These are phyloP conservation scores for Rhadina sibilatrix DNA, from an alignment of 2,113 vertebrate species.

Conservation along the genomic window DNA sequence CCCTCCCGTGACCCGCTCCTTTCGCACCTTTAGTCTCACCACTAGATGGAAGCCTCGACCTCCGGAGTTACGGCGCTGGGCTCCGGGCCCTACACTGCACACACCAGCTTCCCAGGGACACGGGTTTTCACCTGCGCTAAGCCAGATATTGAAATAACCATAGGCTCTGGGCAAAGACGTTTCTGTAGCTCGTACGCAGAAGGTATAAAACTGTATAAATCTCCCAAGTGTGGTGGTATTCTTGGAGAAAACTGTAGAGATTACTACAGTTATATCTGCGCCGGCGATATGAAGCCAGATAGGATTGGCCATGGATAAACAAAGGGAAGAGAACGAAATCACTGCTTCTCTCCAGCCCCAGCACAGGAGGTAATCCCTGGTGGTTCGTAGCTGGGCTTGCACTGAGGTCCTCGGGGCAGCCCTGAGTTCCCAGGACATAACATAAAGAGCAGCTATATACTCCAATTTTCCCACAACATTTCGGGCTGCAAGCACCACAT, in stretches of 20 bases:
- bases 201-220: neutral
- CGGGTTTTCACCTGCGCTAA: accelerated
- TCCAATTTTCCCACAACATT: neutral
- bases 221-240: neutral
- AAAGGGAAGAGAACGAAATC: neutral
- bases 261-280: neutral
- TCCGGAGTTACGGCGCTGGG: neutral
- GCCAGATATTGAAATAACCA: neutral
- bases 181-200: neutral
- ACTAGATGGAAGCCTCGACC: slow-evolving; percentile 61
- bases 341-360: neutral
- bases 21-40: neutral
- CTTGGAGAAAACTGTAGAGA: neutral
- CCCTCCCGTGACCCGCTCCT: accelerated
- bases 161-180: neutral
- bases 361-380: accelerated
- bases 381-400: neutral
- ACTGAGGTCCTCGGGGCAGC: neutral
- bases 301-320: accelerated
- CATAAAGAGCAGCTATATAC: neutral
- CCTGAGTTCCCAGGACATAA: neutral
- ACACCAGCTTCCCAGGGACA: accelerated
- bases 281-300: accelerated
- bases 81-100: accelerated
- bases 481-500: neutral